phyloP scores from a whole-genome alignment of 2,113 vertebrate species.

The Notechis scutatus region DNA sequence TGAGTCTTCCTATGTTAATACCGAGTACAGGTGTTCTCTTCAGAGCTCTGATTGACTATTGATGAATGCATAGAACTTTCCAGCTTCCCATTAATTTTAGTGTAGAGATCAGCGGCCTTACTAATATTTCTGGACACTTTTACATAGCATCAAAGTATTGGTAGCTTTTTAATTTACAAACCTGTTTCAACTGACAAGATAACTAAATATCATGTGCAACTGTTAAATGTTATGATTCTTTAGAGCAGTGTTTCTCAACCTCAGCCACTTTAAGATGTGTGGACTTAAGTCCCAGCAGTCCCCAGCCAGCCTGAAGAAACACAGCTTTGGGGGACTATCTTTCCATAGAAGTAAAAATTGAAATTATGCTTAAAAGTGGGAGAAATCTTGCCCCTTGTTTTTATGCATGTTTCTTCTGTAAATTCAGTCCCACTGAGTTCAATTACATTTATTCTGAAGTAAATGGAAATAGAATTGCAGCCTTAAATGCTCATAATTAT shows the following conservation, averaged over 20 bases:
- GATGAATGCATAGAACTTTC: background rate
- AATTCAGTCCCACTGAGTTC: background rate
- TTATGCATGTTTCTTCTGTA: background rate
- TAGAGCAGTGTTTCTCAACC: background rate
- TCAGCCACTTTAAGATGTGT: background rate
- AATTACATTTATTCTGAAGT: background rate
- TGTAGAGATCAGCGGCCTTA: background rate
- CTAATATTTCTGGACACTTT: background rate
- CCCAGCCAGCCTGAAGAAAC: background rate
- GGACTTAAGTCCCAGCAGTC: background rate
- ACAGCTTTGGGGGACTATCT: background rate
- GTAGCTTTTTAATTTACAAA: background rate
- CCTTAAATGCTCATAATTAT: constrained; percentile 5
- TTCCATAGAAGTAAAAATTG: constrained; percentile 5
- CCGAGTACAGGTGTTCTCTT: constrained; percentile 23
- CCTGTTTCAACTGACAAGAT: background rate
- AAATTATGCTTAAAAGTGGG: constrained; percentile 21
- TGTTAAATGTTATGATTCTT: background rate
- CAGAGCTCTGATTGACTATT: background rate
- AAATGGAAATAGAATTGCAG: background rate
- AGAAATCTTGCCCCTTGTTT: constrained; percentile 8
- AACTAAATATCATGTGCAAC: background rate
- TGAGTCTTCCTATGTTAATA: constrained; percentile 45
- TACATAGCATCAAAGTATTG: background rate
- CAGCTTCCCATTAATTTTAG: background rate